These are phyloP conservation scores for Drosophila mettleri DNA, from an alignment of 2,888 invertebrate species.

Conservation along the genomic window DNA sequence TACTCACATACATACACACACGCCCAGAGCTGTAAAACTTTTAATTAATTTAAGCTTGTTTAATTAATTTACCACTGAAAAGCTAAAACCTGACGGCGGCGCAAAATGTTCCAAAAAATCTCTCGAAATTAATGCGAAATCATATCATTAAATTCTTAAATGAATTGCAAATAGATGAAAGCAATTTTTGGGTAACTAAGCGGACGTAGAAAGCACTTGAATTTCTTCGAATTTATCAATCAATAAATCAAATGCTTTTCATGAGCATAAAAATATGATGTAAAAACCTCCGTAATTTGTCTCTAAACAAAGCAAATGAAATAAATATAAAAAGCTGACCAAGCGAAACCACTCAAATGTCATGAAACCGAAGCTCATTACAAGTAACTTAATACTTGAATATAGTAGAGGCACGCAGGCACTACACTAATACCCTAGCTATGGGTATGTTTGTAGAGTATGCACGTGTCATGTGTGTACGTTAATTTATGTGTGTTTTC, in stretches of 20 bases:
- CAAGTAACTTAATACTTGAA: slow-evolving; percentile 3
- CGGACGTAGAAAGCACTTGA: background rate
- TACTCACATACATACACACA: slow-evolving; percentile 27
- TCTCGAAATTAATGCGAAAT: background rate
- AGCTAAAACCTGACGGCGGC: slow-evolving; percentile 8
- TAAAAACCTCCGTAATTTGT: slow-evolving; percentile 18
- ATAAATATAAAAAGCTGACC: slow-evolving; percentile 17
- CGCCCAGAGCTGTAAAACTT: slow-evolving; percentile 32
- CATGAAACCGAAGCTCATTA: slow-evolving; percentile 26
- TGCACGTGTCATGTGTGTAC: no score
- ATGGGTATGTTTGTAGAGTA: background rate
- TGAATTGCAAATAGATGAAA: slow-evolving; percentile 15
- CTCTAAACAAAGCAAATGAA: slow-evolving; percentile 16
- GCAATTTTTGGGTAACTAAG: background rate
- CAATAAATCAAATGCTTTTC: slow-evolving; percentile 39
- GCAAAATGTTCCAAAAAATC: slow-evolving; percentile 6
- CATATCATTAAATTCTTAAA: background rate
- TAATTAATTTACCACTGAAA: slow-evolving; percentile 31
- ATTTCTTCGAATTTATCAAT: slow-evolving; percentile 21
- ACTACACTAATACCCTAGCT: background rate
- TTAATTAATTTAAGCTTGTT: slow-evolving; percentile 63
- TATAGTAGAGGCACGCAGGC: background rate
- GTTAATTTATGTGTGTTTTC: background rate
- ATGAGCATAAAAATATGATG: slow-evolving; percentile 17
- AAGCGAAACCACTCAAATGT: slow-evolving; percentile 38